Base-by-base conservation (phyloP, 2,797 vertebrate genomes). In the Nasua narica region DNA sequence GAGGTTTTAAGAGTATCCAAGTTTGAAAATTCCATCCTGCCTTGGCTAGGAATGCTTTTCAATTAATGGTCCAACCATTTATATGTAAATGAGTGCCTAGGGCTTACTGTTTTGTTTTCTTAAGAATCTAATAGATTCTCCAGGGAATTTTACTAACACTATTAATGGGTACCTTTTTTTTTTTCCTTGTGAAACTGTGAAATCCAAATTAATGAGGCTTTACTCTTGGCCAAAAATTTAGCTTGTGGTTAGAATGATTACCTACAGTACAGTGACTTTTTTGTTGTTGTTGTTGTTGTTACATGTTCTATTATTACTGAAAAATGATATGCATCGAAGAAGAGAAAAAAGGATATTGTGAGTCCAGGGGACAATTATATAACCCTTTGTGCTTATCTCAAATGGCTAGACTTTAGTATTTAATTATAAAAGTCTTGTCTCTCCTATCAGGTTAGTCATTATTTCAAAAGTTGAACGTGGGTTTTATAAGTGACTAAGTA, bases 361-460 rank as follows among this genome's bases (percentile, higher is more conserved):
- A 98, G 32, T 81, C 46, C 56, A 91, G 83, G 97, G 94, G 96
- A 97, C 93, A 93, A n/a, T 97, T 98, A 29, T 23, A 87, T 98
- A 98, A 97, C 96, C 79, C 97, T 14, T 94, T 98, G 52, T 98
- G 94, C 95, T 98, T 97, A 91, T 95, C 97, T 97, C 96, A 93
- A 91, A 69, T 96, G 96, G 77, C 91, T 98, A 96, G 58, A 85
- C 90, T 92, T 98, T 90, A 96, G 70, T 82, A 72, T 97, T 98
- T 97, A 87, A 97, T 98, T 97, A 95, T 95, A 91, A 96, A 97
- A 87, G 16, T 97, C 81, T 50, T 84, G 56, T 90, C 48, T 98
- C 54, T 96, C 91, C 81, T 88, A n/a, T 79, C 93, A 88, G 79
- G 78, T 88, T 97, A 97, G 88, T 94, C 37, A 91, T 98, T 95